These are phyloP conservation scores for Leucoraja ocellata DNA, from an alignment of 2,797 vertebrate genomes.

Conservation along the genomic window DNA sequence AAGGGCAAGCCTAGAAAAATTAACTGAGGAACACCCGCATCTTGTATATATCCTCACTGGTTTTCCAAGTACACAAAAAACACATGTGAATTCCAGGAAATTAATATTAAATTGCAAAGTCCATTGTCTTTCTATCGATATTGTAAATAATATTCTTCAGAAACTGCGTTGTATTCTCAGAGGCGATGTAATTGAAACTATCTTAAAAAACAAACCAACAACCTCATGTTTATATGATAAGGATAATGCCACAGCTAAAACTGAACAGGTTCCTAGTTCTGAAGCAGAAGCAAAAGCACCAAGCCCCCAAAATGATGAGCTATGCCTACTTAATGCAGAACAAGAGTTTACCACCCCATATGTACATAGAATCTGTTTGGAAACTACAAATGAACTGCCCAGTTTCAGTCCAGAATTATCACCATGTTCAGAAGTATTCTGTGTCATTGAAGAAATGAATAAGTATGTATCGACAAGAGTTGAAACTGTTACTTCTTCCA, in stretches of 20 bases:
- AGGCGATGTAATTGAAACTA: conserved; percentile 36
- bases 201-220: conserved; percentile 40
- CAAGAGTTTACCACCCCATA: conserved; percentile 5
- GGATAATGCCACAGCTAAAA: not conserved
- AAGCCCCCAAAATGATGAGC: not conserved
- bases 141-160: conserved; percentile 47
- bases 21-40: not conserved
- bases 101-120: conserved; percentile 47
- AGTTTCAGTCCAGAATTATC: not conserved
- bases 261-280: conserved; percentile 2
- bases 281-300: not conserved
- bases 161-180: conserved; percentile 46
- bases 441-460: conserved; percentile 46
- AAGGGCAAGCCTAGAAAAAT: not conserved
- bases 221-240: not conserved
- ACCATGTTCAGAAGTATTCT: not conserved
- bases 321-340: not conserved
- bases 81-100: conserved; percentile 1
- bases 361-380: not conserved
- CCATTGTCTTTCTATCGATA: conserved; percentile 41
- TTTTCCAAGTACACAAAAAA: conserved; percentile 9
- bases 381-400: not conserved
- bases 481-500: conserved; percentile 47
- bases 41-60: conserved; percentile 17
- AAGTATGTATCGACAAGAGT: conserved; percentile 47